Evolutionary conservation across 1,140 invertebrate species (phyloP), one percentile per base, ranked within the genome.

Genomic region (Heliconius melpomene): DNA sequence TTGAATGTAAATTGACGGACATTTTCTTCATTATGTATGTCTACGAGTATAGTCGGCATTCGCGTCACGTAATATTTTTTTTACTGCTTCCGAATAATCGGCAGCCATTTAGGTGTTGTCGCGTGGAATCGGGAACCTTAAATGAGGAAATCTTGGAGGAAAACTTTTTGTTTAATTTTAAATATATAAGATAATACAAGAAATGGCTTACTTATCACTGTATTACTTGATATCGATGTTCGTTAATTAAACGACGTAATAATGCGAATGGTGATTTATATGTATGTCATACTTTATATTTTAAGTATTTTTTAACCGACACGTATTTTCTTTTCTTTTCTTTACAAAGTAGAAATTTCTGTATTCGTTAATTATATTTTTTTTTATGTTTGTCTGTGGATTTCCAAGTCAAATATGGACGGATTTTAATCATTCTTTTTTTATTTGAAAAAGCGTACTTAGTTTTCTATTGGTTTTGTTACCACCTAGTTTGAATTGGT

Each of bases 1-100:
- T 70, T 18, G 38, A 76, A 77, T 77, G 75, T 77, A 71, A 77
- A 77, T 77, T 77, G 60, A 77, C 75, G 16, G 60, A 71, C 75
- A 23, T 70, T 77, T 77, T 77, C 60, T 26, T 40, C 75, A 40
- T 77, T 29, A 50, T 40, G 60, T 70, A 29, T 26, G 38, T 40
- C 1, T 52, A 20, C 18, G 32, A 36, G 38, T 8, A 36, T 26
- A 6, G 36, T n/a, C 0, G 2, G 75, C 26, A 77, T 18, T 70
- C 75, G 54, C 20, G 74, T 75, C 74, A 75, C 74, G 75, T 77
- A 76, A 38, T 76, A 70, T 70, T 77, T 46, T 77, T 70, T 46
- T 77, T 70, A 29, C 23, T 66, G 60, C 26, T 29, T 66, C 23
- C 60, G 13, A 66, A 66, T 66, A 29, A 66, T 29, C 23, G 57